Evolutionary conservation across 1,140 invertebrate species (phyloP), one percentile per base, ranked within the genome.

Genomic region (Chelonus insularis): DNA sequence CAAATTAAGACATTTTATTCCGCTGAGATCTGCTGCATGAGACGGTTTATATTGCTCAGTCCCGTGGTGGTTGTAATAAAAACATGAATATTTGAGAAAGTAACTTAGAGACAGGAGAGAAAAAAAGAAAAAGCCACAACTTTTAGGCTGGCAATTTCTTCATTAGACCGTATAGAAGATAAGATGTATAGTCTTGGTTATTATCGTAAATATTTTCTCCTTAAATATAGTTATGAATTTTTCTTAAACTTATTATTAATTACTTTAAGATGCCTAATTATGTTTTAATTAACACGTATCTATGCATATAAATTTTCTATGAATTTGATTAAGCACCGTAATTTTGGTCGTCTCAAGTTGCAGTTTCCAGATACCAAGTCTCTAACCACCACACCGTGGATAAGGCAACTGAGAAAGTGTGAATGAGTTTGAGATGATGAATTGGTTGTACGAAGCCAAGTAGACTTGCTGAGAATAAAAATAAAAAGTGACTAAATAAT

Each of bases 1-100:
- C 65, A 72, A 72, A 72, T 73, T 69, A 69, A 73, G 62, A 69
- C 66, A 64, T 70, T 73, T 70, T 68, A 66, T 71, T 69, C 67
- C 34, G 61, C 50, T 52, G 58, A 69, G 64, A 71, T 68, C 62
- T 68, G 62, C 65, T 52, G 32, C 52, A 39, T 60, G 52, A 47
- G 56, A 57, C 56, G 43, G 41, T 48, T 57, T 36, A 47, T 48
- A 47, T 34, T 57, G 56, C 32, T 5, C 29, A 32, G 23, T 39
- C 52, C 50, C 55, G 23, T 41, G 56, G 39, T 37, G 57, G 29
- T 23, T 20, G 20, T 63, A 63, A 63, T 63, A 63, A 63, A 63
- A 63, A 39, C 62, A 63, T 63, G 62, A 63, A 63, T 63, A 59
- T 58, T 59, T 63, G 51, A 63, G 57, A 48, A 47, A 57, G 56